Conservation (phyloP, 2,797 vertebrate species). For the Trachurus trachurus region DNA sequence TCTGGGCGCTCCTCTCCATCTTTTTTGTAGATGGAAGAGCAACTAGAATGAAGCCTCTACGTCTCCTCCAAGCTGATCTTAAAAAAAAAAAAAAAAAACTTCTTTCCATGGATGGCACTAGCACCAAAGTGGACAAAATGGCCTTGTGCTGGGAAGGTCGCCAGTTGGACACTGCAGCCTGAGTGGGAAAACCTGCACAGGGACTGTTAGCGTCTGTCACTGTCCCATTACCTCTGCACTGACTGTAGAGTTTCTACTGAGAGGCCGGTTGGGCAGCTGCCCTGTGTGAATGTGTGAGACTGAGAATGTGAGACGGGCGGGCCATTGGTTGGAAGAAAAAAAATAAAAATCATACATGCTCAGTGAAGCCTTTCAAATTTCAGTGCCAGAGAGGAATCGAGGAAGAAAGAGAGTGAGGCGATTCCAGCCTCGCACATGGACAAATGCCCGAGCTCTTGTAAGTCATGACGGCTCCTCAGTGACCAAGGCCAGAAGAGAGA, state of each 20-base stretch:
- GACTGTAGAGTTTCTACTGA: slow-evolving; percentile 40
- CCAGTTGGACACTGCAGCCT: slow-evolving; percentile 53
- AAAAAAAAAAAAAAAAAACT: slow-evolving; percentile 21
- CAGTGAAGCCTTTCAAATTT: slow-evolving; percentile 13
- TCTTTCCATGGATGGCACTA: slow-evolving; percentile 39
- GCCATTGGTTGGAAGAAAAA: slow-evolving; percentile 2
- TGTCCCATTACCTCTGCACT: slow-evolving; percentile 40
- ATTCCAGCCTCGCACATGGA: slow-evolving; percentile 18
- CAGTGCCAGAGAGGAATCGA: neutral
- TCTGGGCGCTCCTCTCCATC: slow-evolving; percentile 16
- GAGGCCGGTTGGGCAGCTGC: slow-evolving; percentile 23
- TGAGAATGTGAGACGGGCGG: neutral
- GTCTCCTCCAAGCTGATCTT: slow-evolving; percentile 40
- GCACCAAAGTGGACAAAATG: slow-evolving; percentile 44
- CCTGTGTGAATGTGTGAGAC: slow-evolving; percentile 21
- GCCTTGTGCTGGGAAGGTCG: slow-evolving; percentile 44
- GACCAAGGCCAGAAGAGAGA: neutral
- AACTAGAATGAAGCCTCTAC: slow-evolving; percentile 39
- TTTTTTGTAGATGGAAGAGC: slow-evolving; percentile 39
- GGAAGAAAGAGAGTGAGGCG: neutral
- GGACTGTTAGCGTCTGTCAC: slow-evolving; percentile 43
- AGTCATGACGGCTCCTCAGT: slow-evolving; percentile 10
- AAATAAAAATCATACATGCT: slow-evolving; percentile 10
- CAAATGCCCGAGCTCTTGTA: slow-evolving; percentile 12
- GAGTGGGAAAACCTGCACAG: slow-evolving; percentile 37